phyloP scores from a whole-genome alignment of 64 coral and sea anemone species.

The Montipora efflorescens region DNA sequence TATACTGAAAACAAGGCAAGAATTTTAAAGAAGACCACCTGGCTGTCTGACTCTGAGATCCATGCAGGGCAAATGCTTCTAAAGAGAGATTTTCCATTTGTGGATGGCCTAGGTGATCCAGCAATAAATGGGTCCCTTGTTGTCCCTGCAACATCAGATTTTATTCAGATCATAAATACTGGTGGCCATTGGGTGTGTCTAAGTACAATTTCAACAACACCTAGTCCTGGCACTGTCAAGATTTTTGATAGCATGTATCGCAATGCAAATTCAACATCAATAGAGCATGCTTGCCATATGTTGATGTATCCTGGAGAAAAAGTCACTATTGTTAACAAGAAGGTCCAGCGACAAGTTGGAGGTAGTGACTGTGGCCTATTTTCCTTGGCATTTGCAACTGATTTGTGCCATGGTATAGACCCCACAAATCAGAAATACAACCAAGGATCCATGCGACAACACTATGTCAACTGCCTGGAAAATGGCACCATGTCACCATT shows the following conservation, averaged over 20 bases:
- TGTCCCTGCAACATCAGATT: conserved; percentile 46
- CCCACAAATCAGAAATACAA: conserved; percentile 60
- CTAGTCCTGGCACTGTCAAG: conserved; percentile 36
- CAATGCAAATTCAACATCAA: conserved; percentile 47
- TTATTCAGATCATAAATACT: conserved; percentile 58
- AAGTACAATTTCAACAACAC: conserved; percentile 43
- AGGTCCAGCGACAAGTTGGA: conserved; percentile 71
- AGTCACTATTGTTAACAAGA: conserved; percentile 70
- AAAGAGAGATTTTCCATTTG: conserved; percentile 36
- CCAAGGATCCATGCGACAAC: conserved; percentile 62
- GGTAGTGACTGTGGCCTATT: conserved; percentile 79
- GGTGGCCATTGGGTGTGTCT: conserved; percentile 72
- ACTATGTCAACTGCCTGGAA: conserved; percentile 71
- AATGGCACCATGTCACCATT: conserved; percentile 54
- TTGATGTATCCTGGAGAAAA: conserved; percentile 47
- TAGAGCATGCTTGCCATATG: conserved; percentile 55
- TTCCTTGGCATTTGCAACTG: conserved; percentile 80
- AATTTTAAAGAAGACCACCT: conserved; percentile 24
- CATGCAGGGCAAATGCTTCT: conserved; percentile 63
- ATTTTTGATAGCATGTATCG: conserved; percentile 63
- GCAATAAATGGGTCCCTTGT: conserved; percentile 8
- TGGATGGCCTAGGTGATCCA: conserved; percentile 57
- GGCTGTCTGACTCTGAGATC: conserved; percentile 69
- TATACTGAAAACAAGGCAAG: conserved; percentile 49
- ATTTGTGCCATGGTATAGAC: conserved; percentile 78